Evolutionary conservation across 2,888 invertebrate species (phyloP).

Genomic region (Eristalis tenax): DNA sequence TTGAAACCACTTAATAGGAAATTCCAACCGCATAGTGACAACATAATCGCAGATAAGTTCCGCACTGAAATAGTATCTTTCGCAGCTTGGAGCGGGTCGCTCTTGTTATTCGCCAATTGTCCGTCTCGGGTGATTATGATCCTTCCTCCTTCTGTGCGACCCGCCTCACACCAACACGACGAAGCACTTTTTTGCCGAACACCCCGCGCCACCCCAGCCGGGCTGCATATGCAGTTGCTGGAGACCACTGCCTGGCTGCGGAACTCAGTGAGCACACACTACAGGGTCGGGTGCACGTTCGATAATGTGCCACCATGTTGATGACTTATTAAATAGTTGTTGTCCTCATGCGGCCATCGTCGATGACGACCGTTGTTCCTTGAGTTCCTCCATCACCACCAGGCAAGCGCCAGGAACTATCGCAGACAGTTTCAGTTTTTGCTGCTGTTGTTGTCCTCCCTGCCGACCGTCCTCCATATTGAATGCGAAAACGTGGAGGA

Average conservation of each 20-base stretch:
- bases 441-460: not conserved
- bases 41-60: slow-evolving; percentile 72
- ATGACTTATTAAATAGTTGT: slow-evolving; percentile 69
- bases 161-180: not conserved
- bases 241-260: not conserved
- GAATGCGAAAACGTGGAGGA: not conserved
- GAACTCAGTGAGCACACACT: not conserved
- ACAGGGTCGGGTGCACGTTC: not conserved
- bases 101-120: slow-evolving; percentile 64
- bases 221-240: not conserved
- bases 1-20: slow-evolving; percentile 67
- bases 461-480: not conserved
- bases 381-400: not conserved
- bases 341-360: slow-evolving; percentile 60
- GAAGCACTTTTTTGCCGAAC: not conserved
- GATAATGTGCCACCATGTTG: slow-evolving; percentile 54
- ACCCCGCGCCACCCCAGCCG: not conserved
- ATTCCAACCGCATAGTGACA: slow-evolving; percentile 70
- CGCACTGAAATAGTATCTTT: slow-evolving; percentile 65
- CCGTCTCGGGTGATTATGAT: slow-evolving; percentile 63
- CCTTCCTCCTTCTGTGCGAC: slow-evolving; percentile 15
- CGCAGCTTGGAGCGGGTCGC: slow-evolving; percentile 4
- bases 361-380: slow-evolving; percentile 49
- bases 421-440: slow-evolving; percentile 11
- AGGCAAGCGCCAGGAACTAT: not conserved